Percentiles rank a stretch among this genome's conserved stretches.
Evolutionary conservation across 2,113 vertebrate genomes (phyloP).

Genomic region (Xiphophorus hellerii): DNA sequence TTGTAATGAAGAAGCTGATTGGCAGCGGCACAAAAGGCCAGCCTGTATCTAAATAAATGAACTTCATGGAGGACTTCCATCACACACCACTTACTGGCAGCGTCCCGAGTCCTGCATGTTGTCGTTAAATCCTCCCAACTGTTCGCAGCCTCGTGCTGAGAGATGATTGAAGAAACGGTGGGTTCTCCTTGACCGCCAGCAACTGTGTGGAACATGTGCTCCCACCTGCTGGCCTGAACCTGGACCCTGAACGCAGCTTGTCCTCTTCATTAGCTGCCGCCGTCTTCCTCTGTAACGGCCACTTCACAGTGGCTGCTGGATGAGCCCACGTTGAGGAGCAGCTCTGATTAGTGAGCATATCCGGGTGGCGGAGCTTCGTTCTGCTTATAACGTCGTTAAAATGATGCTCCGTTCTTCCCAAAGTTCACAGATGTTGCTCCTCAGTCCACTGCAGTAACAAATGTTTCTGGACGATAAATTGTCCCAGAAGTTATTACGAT

Average conservation of each 20-base stretch:
- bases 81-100: too few species aligned
- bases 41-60: background rate
- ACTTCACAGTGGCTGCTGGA: conserved; percentile 6
- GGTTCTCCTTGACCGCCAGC: background rate
- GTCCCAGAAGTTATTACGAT: too few species aligned
- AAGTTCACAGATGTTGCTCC: background rate
- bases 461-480: too few species aligned
- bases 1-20: background rate
- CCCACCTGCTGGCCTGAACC: background rate
- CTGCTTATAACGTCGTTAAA: background rate
- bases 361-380: background rate
- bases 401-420: background rate
- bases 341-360: background rate
- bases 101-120: background rate
- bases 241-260: conserved; percentile 13
- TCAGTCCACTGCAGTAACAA: too few species aligned
- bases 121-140: background rate
- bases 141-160: background rate
- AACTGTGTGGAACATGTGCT: background rate
- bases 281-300: background rate
- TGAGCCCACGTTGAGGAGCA: conserved; percentile 30
- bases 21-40: conserved; percentile 9
- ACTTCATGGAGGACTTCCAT: background rate
- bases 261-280: conserved; percentile 8
- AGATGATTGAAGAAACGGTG: background rate